A percentile compares a stretch with the other conserved stretches of the same genome.
Conservation (phyloP, 2,113 vertebrate genomes). For the Ursus arctos region DNA sequence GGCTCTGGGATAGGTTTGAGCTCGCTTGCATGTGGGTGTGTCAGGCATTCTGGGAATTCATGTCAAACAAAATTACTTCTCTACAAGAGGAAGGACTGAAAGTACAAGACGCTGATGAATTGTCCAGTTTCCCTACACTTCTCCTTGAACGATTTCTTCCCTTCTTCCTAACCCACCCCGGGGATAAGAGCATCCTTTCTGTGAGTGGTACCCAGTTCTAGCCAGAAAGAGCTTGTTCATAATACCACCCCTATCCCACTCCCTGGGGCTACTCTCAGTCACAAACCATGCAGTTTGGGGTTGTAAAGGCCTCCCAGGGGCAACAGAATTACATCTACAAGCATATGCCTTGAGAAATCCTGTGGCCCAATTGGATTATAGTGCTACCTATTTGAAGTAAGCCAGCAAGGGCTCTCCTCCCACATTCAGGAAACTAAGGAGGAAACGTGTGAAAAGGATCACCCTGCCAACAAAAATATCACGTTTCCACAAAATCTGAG, state of each 20-base stretch:
- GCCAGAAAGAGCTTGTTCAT: not conserved
- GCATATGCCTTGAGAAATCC: not conserved
- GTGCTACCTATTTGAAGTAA: not conserved
- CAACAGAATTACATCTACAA: not conserved
- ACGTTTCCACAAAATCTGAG: conserved; percentile 36
- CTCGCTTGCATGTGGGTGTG: conserved; percentile 25
- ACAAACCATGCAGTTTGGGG: not conserved
- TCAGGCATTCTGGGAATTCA: conserved; percentile 69
- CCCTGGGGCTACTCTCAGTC: not conserved
- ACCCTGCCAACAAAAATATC: conserved; percentile 44
- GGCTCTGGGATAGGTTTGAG: conserved; percentile 15
- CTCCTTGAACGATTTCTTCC: not conserved
- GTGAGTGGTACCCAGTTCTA: not conserved
- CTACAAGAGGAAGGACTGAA: conserved; percentile 65
- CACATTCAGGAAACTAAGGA: not conserved
- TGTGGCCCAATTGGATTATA: not conserved
- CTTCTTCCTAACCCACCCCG: not conserved
- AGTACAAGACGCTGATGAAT: conserved; percentile 40
- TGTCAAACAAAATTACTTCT: conserved; percentile 60
- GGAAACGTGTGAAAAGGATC: conserved; percentile 24
- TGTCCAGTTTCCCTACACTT: not conserved
- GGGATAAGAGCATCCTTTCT: not conserved
- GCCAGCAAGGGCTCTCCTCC: not conserved
- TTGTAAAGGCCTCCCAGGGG: not conserved
- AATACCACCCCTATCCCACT: not conserved